Evolutionary conservation across 1,140 invertebrate species (phyloP).

Genomic region (Plutomurus gul): DNA sequence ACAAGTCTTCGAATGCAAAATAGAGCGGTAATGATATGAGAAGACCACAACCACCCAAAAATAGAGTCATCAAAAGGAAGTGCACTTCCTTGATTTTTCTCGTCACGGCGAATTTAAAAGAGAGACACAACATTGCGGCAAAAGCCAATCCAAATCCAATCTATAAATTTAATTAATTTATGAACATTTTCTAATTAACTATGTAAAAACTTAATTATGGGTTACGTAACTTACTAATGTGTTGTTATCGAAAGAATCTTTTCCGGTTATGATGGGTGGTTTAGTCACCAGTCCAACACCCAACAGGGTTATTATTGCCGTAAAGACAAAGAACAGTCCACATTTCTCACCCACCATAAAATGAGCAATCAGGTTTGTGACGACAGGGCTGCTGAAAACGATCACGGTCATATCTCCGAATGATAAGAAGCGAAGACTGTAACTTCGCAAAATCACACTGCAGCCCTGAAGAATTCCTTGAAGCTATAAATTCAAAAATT

Average conservation of each 20-base stretch:
- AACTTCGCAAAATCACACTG: slow-evolving; percentile 2
- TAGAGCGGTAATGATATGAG: slow-evolving; percentile 17
- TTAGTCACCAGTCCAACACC: slow-evolving; percentile 39
- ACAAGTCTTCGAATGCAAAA: slow-evolving; percentile 29
- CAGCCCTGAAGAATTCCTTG: slow-evolving; percentile 35
- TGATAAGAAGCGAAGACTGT: slow-evolving; percentile 28
- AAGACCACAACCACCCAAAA: slow-evolving; percentile 31
- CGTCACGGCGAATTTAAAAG: slow-evolving; percentile 38
- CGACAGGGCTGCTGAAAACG: slow-evolving; percentile 27
- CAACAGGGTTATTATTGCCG: slow-evolving; percentile 14
- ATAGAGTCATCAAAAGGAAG: slow-evolving; percentile 31
- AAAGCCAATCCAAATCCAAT: slow-evolving; percentile 29
- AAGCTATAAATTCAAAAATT: not conserved
- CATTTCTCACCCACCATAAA: slow-evolving; percentile 41
- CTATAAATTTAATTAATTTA: not conserved
- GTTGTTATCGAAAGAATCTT: slow-evolving; percentile 4
- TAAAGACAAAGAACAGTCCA: slow-evolving; percentile 3
- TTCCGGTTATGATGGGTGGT: slow-evolving; percentile 39
- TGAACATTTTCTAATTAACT: not conserved
- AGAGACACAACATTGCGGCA: slow-evolving; percentile 32
- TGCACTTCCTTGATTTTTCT: slow-evolving; percentile 34
- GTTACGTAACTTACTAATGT: not conserved
- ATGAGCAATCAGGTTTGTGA: slow-evolving; percentile 37
- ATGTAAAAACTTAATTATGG: not conserved
- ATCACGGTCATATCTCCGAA: slow-evolving; percentile 41